Base-by-base conservation (phyloP, 2,113 vertebrate genomes). In the Scortum barcoo region DNA sequence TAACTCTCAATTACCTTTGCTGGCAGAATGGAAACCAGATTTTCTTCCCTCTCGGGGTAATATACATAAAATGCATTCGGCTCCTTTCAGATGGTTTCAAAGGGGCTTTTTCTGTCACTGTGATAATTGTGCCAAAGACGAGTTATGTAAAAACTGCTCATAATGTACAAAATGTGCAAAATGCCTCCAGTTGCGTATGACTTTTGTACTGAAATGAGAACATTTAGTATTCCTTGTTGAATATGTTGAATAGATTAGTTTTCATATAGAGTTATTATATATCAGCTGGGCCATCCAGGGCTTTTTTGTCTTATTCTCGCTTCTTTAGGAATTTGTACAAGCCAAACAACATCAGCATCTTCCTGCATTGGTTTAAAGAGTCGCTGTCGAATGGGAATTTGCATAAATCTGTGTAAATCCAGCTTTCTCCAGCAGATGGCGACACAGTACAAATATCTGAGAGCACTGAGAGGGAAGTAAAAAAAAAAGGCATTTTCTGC, bases 361-460 rank as follows among this genome's bases (percentile, higher is more conserved):
- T 20, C 19, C 48, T 6, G 33, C 57, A 20, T 48, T 33, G 6
- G 20, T 24, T 38, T 22, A 54, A 38, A 22, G 50, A 33, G 1
- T 40, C 33, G 1, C n/a, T 26, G 0, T 60, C 20, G 28, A 24
- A 20, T 7, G 7, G 8, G 2, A 12, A 54, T 13, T 4, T 75
- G 4, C 1, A 13, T 17, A 17, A 53, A 44, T 54, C 13, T 30
- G 16, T 78, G 54, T n/a, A 72, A 57, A 7, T 7, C 8, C 7
- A 17, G 0, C 14, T 1, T 57, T 17, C 0, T 74, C 88, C 93
- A 92, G 86, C 85, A 90, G 93, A 74, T 91, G 90, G 91, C 72
- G 74, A 72, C 80, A 92, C 69, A 90, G 60, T 42, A 75, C 80
- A 93, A 71, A 61, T 20, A 61, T 88, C 30, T 38, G 63, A 54